These are phyloP conservation scores for Engraulis encrasicolus DNA, from an alignment of 2,113 vertebrate genomes.

Conservation along the genomic window DNA sequence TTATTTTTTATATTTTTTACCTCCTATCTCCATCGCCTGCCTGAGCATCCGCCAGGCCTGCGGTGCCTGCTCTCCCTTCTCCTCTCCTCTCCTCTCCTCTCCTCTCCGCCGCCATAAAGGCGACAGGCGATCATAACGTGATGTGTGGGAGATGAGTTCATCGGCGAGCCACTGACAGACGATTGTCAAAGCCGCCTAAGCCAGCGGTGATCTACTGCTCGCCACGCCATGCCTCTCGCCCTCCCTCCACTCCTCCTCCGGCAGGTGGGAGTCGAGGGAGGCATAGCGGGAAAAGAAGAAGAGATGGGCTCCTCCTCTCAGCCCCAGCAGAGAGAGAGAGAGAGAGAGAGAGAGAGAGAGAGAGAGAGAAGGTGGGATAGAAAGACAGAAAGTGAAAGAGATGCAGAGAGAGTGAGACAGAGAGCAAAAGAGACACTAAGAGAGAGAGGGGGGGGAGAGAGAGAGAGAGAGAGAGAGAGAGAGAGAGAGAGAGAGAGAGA, in stretches of 20 bases:
- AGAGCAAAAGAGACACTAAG: constrained; percentile 13
- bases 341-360: too few relatives aligned
- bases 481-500: too few relatives aligned
- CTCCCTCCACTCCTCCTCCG: too few relatives aligned
- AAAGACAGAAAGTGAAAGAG: too few relatives aligned
- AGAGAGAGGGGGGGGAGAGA: too few relatives aligned
- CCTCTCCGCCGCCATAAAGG: constrained; percentile 34
- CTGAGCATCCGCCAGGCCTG: not conserved
- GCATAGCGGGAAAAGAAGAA: constrained; percentile 42
- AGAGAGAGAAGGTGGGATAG: too few relatives aligned
- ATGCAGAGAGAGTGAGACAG: constrained; percentile 17
- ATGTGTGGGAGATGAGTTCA: constrained; percentile 50
- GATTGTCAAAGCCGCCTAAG: constrained; percentile 54
- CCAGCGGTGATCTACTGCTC: constrained; percentile 56
- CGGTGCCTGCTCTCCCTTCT: too few relatives aligned
- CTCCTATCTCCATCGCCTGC: not conserved
- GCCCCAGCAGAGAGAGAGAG: too few relatives aligned
- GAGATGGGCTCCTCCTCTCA: constrained; percentile 27
- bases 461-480: too few relatives aligned
- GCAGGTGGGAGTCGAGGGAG: too few relatives aligned
- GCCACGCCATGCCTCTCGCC: too few relatives aligned
- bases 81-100: too few relatives aligned
- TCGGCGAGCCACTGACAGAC: constrained; percentile 44
- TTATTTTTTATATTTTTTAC: not conserved
- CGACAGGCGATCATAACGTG: constrained; percentile 50